Evolutionary conservation across 2,113 vertebrate genomes (phyloP), one percentile per base, ranked within the genome.

Genomic region (Cynoglossus semilaevis): DNA sequence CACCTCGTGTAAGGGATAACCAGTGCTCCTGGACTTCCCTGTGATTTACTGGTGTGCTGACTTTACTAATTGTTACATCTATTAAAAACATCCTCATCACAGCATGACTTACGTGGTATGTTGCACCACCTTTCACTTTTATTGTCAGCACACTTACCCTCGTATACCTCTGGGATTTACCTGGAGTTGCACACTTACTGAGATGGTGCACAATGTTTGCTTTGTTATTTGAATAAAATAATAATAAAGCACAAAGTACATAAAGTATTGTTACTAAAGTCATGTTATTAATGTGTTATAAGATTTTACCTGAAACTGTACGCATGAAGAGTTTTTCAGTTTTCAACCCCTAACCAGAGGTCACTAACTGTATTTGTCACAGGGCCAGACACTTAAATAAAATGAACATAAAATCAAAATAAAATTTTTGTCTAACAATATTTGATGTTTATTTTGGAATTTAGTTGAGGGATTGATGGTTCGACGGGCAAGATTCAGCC

Each of bases 1-100:
- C 74, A 86, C 87, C 74, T 61, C 86, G 76, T 76, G 77, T 85
- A 86, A 86, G 72, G 78, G 78, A 84, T 84, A 84, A 76, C 69
- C 69, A 50, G 49, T 43, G 72, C 80, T 80, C 50, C 58, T 16
- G 38, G 73, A 70, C 71, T 71, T 74, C 29, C 40, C 46, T 36
- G 61, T 87, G 80, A 85, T 90, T 79, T 87, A 87, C 74, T 82
- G 76, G 70, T 76, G 56, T 56, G 46, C 74, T 74, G 58, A 79
- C 76, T 74, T 84, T 77, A 61, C 82, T 90, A 83, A 88, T 88
- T 88, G 85, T 88, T 85, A 74, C 75, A 84, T 85, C 84, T 77
- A 84, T 84, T 86, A 76, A 73, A 85, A 69, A 71, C 61, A 61
- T 74, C 64, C 76, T 72, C 62, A 59, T 79, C 79, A 78, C 77